Evolutionary conservation across 2,888 invertebrate genomes (phyloP).

Genomic region (Netelia inedita): DNA sequence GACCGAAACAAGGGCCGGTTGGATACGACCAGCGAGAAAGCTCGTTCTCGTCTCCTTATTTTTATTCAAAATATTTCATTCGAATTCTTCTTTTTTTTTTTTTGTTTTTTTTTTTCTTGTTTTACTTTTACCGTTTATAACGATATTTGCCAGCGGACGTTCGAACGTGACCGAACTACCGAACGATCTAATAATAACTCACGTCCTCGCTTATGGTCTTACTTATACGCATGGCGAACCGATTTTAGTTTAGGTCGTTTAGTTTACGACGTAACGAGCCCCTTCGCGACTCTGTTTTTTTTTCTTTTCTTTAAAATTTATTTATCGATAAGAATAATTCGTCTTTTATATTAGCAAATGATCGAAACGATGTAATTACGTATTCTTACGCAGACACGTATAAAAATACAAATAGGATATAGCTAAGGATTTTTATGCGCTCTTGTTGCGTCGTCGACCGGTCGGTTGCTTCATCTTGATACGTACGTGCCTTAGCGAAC

Average conservation of each 20-base stretch:
- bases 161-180: slow-evolving; percentile 80
- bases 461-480: neutral
- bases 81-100: slow-evolving; percentile 2
- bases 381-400: too few species aligned
- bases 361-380: too few species aligned
- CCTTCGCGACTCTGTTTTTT: too few species aligned
- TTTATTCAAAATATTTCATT: neutral
- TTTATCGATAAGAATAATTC: too few species aligned
- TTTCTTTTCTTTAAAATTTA: too few species aligned
- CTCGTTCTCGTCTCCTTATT: too few species aligned
- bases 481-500: neutral
- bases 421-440: neutral
- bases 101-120: slow-evolving; percentile 4
- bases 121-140: slow-evolving; percentile 61
- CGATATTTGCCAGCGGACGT: slow-evolving; percentile 71
- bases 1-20: too few species aligned
- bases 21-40: too few species aligned
- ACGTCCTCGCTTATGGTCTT: slow-evolving; percentile 55
- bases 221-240: slow-evolving; percentile 67
- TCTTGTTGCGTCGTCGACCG: neutral
- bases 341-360: too few species aligned
- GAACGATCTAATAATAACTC: slow-evolving; percentile 81
- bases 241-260: slow-evolving; percentile 74
- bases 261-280: too few species aligned
- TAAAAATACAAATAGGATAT: neutral